phyloP scores from a whole-genome alignment of 2,113 vertebrate genomes.

The Poecilia latipinna region DNA sequence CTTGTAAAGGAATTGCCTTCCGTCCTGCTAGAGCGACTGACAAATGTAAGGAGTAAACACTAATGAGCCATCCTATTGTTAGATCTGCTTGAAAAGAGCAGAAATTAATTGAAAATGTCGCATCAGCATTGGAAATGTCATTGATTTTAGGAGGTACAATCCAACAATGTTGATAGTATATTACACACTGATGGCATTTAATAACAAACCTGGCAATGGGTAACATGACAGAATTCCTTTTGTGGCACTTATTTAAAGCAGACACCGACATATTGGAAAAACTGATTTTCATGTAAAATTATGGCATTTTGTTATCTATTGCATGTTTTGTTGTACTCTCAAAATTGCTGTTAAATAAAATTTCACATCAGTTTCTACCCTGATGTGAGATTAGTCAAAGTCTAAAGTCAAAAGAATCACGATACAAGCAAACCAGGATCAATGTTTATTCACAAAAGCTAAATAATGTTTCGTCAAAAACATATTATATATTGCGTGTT shows the following conservation, averaged over 20 bases:
- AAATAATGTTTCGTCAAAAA: too few species aligned
- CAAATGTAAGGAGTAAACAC: constrained; percentile 1
- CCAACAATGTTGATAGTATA: neutral
- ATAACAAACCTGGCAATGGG: neutral
- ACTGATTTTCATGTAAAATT: neutral
- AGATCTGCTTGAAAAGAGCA: constrained; percentile 7
- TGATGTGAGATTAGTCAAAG: too few species aligned
- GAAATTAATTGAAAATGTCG: constrained; percentile 45
- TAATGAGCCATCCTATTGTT: constrained; percentile 18
- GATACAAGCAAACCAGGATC: too few species aligned
- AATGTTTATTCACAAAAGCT: too few species aligned
- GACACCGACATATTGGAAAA: neutral
- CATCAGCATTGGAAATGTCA: constrained; percentile 42
- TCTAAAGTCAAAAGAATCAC: too few species aligned
- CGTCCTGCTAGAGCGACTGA: neutral
- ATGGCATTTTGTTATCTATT: neutral
- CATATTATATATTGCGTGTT: too few species aligned
- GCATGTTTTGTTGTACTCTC: too few species aligned
- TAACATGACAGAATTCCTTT: constrained; percentile 1
- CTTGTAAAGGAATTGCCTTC: neutral
- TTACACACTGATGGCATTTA: neutral
- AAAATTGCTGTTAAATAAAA: too few species aligned
- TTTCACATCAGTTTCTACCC: too few species aligned
- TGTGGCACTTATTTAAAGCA: neutral
- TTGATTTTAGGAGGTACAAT: constrained; percentile 19